Evolutionary conservation across 2,113 vertebrate genomes (phyloP), one percentile per base, ranked within the genome.

Genomic region (Boleophthalmus pectinirostris): DNA sequence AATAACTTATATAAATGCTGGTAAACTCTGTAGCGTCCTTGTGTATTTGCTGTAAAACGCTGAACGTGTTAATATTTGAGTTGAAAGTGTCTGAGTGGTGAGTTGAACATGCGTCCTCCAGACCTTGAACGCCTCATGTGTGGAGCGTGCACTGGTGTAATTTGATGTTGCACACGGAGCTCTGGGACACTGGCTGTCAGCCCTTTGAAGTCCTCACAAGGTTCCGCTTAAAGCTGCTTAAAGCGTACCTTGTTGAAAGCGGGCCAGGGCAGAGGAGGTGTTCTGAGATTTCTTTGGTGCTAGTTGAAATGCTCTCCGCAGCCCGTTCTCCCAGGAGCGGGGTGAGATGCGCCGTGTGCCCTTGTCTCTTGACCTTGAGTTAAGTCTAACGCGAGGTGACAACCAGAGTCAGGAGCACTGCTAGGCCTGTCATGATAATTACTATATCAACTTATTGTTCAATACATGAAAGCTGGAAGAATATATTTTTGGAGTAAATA

Each of bases 351-450:
- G 0, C 60, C 23, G 7, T 85, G 49, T 16, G 12, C 73, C 77
- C 80, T 82, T 61, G 64, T 81, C 78, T 84, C 45, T 75, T 85
- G 85, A 91, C 89, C 90, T 90, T 91, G 86, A 85, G 84, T 68
- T 0, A 38, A 3, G 46, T 63, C 68, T n/a, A 69, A 67, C 6
- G 24, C 23, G 81, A 72, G 73, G 77, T 66, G 82, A 76, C 49
- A 70, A 68, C 65, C 75, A 12, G 25, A 74, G 60, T 73, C 79
- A 46, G 0, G 68, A 46, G 69, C 16, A 3, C 24, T 3, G n/a
- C 75, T 10, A 43, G 38, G 38, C 38, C 38, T 43, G 38, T 43
- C 38, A 43, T 10, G 10, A 11, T 43, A 43, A 43, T 43, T 43
- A 43, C 5, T 43, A 43, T 10, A 11, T 43, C 8, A 8, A 11